These are phyloP conservation scores for Phragmatobia fuliginosa DNA, from an alignment of 2,888 invertebrate species.

Conservation along the genomic window DNA sequence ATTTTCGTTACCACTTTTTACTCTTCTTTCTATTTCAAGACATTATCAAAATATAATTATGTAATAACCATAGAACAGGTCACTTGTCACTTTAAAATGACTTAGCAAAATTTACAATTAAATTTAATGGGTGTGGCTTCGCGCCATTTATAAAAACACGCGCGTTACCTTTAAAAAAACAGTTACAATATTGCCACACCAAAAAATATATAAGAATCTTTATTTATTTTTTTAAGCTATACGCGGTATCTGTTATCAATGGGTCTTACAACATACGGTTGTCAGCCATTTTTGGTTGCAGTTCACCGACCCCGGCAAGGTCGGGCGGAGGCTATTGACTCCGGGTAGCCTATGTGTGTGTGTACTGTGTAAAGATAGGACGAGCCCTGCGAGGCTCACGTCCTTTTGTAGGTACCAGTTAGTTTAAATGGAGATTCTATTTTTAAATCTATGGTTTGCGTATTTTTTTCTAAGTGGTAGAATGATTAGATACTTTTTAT, in stretches of 20 bases:
- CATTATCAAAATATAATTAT: too few species aligned
- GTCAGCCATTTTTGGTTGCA: constrained; percentile 66
- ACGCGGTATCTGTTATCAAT: constrained; percentile 6
- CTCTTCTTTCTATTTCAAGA: too few species aligned
- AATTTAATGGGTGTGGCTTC: not conserved
- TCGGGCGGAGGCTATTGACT: constrained; percentile 76
- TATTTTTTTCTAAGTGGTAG: not conserved
- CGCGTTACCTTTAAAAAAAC: not conserved
- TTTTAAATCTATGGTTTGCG: constrained; percentile 9
- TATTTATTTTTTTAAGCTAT: not conserved
- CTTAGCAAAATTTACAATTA: not conserved
- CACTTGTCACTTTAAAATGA: not conserved
- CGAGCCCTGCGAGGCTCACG: constrained; percentile 19
- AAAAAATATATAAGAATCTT: not conserved
- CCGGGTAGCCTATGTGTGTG: constrained; percentile 22
- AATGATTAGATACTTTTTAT: not conserved
- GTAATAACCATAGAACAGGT: too few species aligned
- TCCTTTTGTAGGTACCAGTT: constrained; percentile 12
- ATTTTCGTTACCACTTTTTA: too few species aligned
- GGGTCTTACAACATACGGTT: constrained; percentile 23
- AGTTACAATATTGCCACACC: not conserved
- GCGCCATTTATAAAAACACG: not conserved
- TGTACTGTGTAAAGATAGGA: constrained; percentile 21
- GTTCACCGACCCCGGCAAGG: constrained; percentile 78
- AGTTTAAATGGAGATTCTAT: constrained; percentile 14